phyloP scores from a whole-genome alignment of 35 echinoderm and acorn worm genomes.

The Apostichopus californicus region DNA sequence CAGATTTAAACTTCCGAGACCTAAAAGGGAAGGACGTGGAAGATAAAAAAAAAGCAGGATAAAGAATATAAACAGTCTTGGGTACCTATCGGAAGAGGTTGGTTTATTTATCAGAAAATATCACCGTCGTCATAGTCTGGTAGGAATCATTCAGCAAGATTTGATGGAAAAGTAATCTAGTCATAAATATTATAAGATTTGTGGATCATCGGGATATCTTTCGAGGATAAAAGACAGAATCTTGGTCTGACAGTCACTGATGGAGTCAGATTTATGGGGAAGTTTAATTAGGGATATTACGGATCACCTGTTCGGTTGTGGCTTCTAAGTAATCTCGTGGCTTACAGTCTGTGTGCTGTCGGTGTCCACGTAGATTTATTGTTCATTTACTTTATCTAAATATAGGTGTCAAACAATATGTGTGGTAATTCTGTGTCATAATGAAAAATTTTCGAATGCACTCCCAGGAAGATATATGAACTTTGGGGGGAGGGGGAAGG shows the following conservation, averaged over 20 bases:
- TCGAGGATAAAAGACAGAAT: neutral
- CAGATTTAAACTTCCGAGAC: too few relatives aligned
- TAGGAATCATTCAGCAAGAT: constrained; percentile 1
- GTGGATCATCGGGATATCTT: constrained; percentile 22
- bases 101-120: neutral
- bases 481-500: neutral
- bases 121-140: neutral
- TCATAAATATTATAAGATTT: constrained; percentile 12
- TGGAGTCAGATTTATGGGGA: neutral
- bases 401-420: too few relatives aligned
- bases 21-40: neutral
- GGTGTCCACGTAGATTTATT: neutral
- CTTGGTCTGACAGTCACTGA: neutral
- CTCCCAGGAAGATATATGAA: neutral
- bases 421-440: too few relatives aligned
- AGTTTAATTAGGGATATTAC: constrained; percentile 27
- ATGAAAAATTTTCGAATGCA: too few relatives aligned
- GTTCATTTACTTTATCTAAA: neutral
- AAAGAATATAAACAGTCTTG: neutral
- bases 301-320: constrained; percentile 30
- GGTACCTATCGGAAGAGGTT: neutral
- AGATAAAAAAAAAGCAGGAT: neutral
- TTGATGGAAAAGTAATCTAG: constrained; percentile 6
- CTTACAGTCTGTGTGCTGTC: neutral
- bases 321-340: neutral